A percentile compares a stretch with the other conserved stretches of the same genome.
Evolutionary conservation across 2,113 vertebrate genomes (phyloP).

Genomic region (Suncus etruscus): DNA sequence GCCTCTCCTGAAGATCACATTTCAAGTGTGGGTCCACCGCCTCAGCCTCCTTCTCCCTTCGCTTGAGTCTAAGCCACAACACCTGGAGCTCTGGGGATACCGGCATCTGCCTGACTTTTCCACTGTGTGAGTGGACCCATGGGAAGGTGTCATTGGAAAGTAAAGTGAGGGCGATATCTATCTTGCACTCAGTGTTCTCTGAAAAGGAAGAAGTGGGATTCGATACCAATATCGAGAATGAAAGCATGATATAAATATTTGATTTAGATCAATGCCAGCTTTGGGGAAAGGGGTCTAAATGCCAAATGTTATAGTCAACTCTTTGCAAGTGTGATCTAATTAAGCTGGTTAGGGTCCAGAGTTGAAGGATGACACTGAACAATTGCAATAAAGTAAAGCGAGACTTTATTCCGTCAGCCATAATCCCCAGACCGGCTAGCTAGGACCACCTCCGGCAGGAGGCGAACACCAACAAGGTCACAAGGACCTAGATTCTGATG

Average conservation of each 20-base stretch:
- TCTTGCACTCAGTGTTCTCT: background rate
- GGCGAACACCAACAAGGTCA: no score
- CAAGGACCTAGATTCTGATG: no score
- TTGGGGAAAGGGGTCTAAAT: background rate
- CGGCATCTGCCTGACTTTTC: background rate
- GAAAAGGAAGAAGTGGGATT: slow-evolving; percentile 22
- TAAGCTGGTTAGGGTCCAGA: background rate
- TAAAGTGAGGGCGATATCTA: background rate
- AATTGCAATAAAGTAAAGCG: no score
- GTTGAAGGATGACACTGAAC: no score
- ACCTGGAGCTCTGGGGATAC: background rate
- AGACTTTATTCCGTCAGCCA: no score
- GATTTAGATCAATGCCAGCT: background rate
- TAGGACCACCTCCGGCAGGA: no score
- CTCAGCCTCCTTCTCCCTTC: background rate
- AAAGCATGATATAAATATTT: background rate
- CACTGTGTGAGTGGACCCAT: background rate
- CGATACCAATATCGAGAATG: background rate
- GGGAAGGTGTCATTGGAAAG: background rate
- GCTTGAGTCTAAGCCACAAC: background rate
- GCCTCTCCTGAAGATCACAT: background rate
- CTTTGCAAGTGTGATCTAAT: no score
- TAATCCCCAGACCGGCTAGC: no score
- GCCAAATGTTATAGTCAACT: background rate
- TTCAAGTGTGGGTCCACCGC: no score